A percentile compares a stretch with the other conserved stretches of the same genome.
phyloP scores from a whole-genome alignment of 2,888 invertebrate genomes.

The Pristionchus exspectatus region DNA sequence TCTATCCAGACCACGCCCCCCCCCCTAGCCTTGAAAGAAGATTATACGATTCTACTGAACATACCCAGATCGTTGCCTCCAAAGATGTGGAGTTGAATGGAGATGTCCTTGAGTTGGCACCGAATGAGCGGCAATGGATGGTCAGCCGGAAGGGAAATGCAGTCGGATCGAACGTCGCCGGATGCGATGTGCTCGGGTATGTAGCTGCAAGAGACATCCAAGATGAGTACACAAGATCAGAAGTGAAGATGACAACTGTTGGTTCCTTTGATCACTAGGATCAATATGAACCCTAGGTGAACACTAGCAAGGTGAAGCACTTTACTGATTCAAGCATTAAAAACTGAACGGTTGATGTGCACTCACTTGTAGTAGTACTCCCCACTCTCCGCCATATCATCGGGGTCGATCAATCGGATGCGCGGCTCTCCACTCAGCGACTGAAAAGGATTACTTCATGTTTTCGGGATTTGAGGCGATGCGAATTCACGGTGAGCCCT shows the following conservation, averaged over 20 bases:
- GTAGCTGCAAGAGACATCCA: background rate
- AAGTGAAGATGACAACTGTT: too few species aligned
- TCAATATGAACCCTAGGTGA: too few species aligned
- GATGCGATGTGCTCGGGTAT: slow-evolving; percentile 50
- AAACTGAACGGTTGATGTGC: too few species aligned
- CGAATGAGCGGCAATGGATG: slow-evolving; percentile 89
- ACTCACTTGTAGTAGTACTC: slow-evolving; percentile 46
- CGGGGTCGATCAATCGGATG: slow-evolving; percentile 58
- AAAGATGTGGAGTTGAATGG: slow-evolving; percentile 92
- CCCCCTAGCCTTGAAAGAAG: too few species aligned
- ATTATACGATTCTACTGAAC: too few species aligned
- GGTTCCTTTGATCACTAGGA: too few species aligned
- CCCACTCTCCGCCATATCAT: slow-evolving; percentile 52
- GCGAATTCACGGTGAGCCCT: too few species aligned
- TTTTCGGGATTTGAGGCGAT: too few species aligned
- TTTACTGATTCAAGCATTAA: too few species aligned
- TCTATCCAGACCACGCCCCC: too few species aligned
- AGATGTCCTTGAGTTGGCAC: slow-evolving; percentile 92
- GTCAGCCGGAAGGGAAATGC: slow-evolving; percentile 84
- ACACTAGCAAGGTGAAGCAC: too few species aligned
- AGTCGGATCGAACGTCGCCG: slow-evolving; percentile 2
- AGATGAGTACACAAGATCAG: too few species aligned
- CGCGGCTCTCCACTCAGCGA: slow-evolving; percentile 59
- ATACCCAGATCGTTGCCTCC: slow-evolving; percentile 91
- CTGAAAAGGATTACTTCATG: slow-evolving; percentile 30